Conservation (phyloP, 2,113 vertebrate species). For the Lepus timidus region DNA sequence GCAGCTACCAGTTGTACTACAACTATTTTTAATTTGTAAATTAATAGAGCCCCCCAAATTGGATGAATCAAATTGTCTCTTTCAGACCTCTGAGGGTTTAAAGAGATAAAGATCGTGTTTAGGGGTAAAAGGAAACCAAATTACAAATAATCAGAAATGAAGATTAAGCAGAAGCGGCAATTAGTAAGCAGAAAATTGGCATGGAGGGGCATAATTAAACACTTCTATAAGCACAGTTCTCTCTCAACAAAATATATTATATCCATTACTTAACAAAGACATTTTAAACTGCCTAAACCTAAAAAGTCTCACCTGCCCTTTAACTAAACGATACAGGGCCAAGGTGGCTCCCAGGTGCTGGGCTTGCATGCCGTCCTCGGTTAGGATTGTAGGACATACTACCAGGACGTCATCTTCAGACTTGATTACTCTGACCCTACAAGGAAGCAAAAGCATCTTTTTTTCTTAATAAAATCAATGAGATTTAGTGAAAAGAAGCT, state of each 20-base stretch:
- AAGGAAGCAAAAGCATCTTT: conserved; percentile 36
- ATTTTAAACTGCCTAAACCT: background rate
- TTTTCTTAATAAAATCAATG: background rate
- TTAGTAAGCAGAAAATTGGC: background rate
- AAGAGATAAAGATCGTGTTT: background rate
- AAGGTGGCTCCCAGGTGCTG: conserved; percentile 97
- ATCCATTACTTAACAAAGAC: background rate
- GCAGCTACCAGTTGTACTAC: conserved; percentile 77
- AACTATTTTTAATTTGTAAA: conserved; percentile 38
- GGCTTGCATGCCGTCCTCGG: conserved; percentile 98
- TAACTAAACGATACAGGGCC: conserved; percentile 95
- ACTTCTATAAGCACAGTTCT: background rate
- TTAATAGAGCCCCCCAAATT: background rate
- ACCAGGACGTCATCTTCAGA: conserved; percentile 90
- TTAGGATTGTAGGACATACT: conserved; percentile 96
- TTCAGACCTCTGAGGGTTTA: background rate
- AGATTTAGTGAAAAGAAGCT: background rate
- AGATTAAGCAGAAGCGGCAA: background rate
- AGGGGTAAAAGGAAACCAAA: background rate
- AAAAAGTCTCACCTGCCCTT: conserved; percentile 94
- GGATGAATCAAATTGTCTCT: background rate
- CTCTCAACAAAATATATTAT: background rate
- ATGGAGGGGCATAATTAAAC: background rate
- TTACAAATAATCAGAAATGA: background rate
- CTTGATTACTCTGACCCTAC: conserved; percentile 93